These are phyloP conservation scores for Cygnus olor DNA, from an alignment of 2,797 vertebrate genomes.

Conservation along the genomic window DNA sequence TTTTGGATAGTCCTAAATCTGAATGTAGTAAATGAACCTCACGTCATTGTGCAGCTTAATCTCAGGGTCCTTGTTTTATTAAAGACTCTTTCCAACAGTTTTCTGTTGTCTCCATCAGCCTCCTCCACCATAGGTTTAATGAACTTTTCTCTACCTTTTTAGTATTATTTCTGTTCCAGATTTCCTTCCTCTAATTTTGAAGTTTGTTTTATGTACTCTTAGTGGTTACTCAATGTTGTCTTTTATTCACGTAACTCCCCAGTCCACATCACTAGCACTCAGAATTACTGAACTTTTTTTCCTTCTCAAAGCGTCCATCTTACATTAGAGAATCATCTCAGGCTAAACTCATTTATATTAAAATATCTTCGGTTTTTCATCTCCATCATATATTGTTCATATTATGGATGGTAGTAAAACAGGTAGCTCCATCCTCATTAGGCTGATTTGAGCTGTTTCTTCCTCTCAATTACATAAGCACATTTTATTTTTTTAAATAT, in stretches of 20 bases:
- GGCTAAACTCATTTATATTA: neutral
- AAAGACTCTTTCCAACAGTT: neutral
- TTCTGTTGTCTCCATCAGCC: neutral
- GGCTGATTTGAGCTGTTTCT: neutral
- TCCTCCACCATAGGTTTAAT: neutral
- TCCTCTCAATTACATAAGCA: neutral
- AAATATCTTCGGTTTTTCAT: neutral
- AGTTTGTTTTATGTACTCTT: neutral
- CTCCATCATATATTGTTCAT: neutral
- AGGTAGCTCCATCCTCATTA: accelerated
- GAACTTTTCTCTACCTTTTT: neutral
- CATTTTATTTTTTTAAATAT: neutral
- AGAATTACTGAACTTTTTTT: neutral
- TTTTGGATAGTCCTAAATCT: neutral
- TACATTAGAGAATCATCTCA: neutral
- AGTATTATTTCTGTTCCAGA: neutral
- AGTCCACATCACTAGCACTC: neutral
- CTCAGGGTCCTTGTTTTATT: neutral
- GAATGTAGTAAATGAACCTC: neutral
- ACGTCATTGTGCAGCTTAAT: neutral
- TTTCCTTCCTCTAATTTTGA: neutral
- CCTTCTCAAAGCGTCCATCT: neutral
- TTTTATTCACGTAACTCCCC: neutral
- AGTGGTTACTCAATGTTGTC: neutral
- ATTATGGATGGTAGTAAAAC: neutral